Percentiles rank a stretch among this genome's conserved stretches.
phyloP scores from a whole-genome alignment of 2,888 invertebrate genomes.

The Polymixis lichenea region DNA sequence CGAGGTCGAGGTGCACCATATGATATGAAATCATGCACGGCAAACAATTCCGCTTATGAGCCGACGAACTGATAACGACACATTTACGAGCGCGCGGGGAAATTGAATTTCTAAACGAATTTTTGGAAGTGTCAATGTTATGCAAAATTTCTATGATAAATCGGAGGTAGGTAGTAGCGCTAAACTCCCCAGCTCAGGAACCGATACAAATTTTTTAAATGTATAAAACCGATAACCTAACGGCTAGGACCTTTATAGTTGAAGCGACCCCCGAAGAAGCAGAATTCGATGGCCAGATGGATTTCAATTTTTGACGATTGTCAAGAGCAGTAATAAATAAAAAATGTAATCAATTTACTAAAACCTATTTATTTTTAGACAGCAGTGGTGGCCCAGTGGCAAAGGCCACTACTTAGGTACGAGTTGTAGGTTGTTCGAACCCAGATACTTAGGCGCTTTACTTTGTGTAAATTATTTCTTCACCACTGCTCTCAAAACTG shows the following conservation, averaged over 20 bases:
- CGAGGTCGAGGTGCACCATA: constrained; percentile 36
- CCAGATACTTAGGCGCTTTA: no score
- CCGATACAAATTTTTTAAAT: neutral
- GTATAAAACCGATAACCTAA: neutral
- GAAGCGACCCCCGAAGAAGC: neutral
- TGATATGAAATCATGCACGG: constrained; percentile 66
- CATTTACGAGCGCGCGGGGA: constrained; percentile 72
- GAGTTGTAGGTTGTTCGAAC: no score
- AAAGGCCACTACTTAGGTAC: no score
- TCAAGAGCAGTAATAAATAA: no score
- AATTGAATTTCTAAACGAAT: constrained; percentile 76
- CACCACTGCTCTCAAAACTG: no score
- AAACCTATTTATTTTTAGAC: no score
- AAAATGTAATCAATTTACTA: neutral
- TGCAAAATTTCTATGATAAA: constrained; percentile 57
- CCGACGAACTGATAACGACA: constrained; percentile 76
- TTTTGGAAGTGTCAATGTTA: constrained; percentile 63
- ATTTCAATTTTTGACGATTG: no score
- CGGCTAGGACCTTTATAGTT: neutral
- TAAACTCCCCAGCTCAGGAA: neutral
- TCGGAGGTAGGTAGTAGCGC: constrained; percentile 14
- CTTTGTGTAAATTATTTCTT: no score
- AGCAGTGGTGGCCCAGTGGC: no score
- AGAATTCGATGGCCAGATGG: neutral
- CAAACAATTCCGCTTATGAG: constrained; percentile 76